Conservation (phyloP, 2,113 vertebrate species). For the Phrynocephalus versicolor region DNA sequence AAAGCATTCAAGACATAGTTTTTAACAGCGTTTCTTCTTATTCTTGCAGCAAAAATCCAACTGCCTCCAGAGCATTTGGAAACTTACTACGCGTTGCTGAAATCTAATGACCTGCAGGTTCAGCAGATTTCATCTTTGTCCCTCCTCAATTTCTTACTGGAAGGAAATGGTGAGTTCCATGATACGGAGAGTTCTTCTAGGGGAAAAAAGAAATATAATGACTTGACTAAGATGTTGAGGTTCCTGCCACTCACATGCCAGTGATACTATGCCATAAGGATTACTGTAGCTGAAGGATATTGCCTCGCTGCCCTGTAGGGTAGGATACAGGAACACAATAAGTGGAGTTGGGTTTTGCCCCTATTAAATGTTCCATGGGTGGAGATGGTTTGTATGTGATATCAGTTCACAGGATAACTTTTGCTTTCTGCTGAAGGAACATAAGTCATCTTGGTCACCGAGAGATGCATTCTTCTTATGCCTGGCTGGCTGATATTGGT, state of each 20-base stretch:
- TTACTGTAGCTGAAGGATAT: background rate
- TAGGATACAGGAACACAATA: background rate
- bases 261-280: background rate
- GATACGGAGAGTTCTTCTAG: background rate
- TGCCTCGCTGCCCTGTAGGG: background rate
- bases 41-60: slow-evolving; percentile 68
- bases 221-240: background rate
- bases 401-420: background rate
- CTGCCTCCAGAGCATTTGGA: slow-evolving; percentile 76
- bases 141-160: slow-evolving; percentile 78
- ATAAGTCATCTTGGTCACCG: too few species aligned
- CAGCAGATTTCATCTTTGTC: slow-evolving; percentile 78
- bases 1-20: background rate
- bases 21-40: slow-evolving; percentile 27
- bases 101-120: slow-evolving; percentile 78
- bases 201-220: background rate
- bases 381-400: background rate
- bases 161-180: slow-evolving; percentile 77
- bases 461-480: too few species aligned
- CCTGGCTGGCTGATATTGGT: background rate
- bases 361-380: background rate
- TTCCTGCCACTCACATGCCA: background rate
- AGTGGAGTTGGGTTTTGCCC: background rate
- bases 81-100: slow-evolving; percentile 71
- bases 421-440: background rate